Conservation (phyloP, 2,797 vertebrate genomes). For the Muraenolepis orangiensis region DNA sequence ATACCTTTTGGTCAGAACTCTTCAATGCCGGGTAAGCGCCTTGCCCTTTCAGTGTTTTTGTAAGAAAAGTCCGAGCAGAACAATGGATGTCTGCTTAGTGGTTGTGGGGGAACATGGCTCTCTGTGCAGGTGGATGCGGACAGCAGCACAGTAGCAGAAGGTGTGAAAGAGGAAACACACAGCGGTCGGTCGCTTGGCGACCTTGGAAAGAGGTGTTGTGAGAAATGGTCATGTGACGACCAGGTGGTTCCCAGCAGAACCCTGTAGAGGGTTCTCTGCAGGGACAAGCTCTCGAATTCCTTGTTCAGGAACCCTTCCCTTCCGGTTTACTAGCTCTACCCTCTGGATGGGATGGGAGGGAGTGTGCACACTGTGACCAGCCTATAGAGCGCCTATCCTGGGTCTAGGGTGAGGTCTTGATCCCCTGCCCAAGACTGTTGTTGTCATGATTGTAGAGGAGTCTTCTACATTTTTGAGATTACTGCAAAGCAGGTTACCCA, state of each 20-base stretch:
- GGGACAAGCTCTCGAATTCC: constrained; percentile 28
- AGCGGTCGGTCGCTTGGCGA: neutral
- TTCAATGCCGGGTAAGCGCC: neutral
- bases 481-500: neutral
- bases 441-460: neutral
- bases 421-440: constrained; percentile 8
- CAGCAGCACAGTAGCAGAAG: neutral
- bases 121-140: neutral
- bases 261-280: constrained; percentile 36
- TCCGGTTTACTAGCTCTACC: constrained; percentile 6
- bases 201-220: neutral
- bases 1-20: neutral
- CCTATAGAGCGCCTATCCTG: constrained; percentile 16
- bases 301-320: constrained; percentile 23
- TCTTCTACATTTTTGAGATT: neutral
- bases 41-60: neutral
- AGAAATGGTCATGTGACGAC: constrained; percentile 10
- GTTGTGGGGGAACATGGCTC: neutral
- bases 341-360: constrained; percentile 4
- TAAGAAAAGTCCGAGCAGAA: neutral
- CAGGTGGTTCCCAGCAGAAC: constrained; percentile 52
- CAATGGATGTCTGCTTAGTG: neutral
- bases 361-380: neutral
- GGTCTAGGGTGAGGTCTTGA: constrained; percentile 12
- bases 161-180: neutral